These are phyloP conservation scores for Accipiter cooperii DNA, from an alignment of 2,113 vertebrate genomes.

Conservation along the genomic window DNA sequence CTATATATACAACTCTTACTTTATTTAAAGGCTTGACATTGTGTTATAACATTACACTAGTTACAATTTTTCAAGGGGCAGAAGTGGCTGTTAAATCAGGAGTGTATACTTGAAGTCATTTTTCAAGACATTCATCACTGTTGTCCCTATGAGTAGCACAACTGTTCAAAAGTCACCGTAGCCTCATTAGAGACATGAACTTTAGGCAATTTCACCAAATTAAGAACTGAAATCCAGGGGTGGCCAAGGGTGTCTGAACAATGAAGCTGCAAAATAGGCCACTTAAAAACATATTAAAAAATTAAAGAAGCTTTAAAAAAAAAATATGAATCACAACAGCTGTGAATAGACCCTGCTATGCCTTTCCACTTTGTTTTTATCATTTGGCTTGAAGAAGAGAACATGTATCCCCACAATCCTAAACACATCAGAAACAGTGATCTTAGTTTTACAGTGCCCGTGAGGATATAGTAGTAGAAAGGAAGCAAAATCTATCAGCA, in stretches of 20 bases:
- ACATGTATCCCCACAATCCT: neutral
- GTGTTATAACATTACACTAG: neutral
- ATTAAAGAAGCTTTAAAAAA: neutral
- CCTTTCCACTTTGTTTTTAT: neutral
- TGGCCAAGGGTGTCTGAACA: slow-evolving; percentile 11
- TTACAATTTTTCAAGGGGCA: neutral
- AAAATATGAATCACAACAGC: neutral
- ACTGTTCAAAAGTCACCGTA: neutral
- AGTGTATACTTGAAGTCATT: neutral
- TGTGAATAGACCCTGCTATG: neutral
- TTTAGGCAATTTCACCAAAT: slow-evolving; percentile 35
- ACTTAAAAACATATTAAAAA: neutral
- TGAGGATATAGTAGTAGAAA: neutral
- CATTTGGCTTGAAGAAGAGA: neutral
- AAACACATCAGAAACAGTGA: neutral
- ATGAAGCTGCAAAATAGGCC: neutral
- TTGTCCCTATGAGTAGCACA: neutral
- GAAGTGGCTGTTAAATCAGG: neutral
- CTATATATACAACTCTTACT: neutral
- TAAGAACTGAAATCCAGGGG: slow-evolving; percentile 34
- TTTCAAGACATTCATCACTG: neutral
- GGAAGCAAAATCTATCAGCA: neutral
- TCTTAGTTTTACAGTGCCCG: neutral
- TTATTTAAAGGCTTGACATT: neutral
- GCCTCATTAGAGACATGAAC: neutral